Percentiles rank a stretch among this genome's conserved stretches.
phyloP scores from a whole-genome alignment of 2,113 vertebrate genomes.

The Sisor rabdophorus region DNA sequence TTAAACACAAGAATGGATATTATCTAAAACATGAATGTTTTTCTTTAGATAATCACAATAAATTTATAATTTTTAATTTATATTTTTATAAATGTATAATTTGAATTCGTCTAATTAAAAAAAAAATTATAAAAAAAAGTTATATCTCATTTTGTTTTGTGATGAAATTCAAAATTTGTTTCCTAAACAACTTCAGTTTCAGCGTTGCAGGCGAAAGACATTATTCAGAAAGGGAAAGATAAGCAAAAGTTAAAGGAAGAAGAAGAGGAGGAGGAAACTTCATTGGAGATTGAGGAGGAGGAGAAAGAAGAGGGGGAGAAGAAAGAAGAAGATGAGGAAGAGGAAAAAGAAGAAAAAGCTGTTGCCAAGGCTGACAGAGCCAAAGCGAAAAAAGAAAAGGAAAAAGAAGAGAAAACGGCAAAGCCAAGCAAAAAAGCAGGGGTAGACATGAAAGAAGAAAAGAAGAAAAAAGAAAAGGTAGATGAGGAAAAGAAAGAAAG shows the following conservation, averaged over 20 bases:
- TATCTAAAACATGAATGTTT: too few species aligned
- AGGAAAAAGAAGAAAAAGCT: not conserved
- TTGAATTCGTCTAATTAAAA: too few species aligned
- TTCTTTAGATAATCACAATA: too few species aligned
- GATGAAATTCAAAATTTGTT: conserved; percentile 15
- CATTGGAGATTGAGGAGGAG: conserved; percentile 23
- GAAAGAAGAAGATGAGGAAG: conserved; percentile 8
- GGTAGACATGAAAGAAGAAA: not conserved
- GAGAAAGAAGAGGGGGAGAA: not conserved
- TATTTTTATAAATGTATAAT: too few species aligned
- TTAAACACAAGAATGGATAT: too few species aligned
- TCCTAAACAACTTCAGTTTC: conserved; percentile 51
- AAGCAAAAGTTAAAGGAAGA: conserved; percentile 2
- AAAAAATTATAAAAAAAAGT: too few species aligned
- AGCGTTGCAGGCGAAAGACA: conserved; percentile 56
- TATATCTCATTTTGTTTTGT: conserved; percentile 22
- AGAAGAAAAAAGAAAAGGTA: not conserved
- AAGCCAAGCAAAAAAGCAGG: not conserved
- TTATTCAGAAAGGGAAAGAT: conserved; percentile 41
- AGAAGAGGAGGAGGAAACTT: conserved; percentile 50
- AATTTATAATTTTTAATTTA: too few species aligned
- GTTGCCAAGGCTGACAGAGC: not conserved
- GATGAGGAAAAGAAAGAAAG: conserved; percentile 35
- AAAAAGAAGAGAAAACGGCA: not conserved
- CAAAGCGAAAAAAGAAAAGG: not conserved